Conservation (phyloP, 2,113 vertebrate species). For the Erpornis zantholeuca region DNA sequence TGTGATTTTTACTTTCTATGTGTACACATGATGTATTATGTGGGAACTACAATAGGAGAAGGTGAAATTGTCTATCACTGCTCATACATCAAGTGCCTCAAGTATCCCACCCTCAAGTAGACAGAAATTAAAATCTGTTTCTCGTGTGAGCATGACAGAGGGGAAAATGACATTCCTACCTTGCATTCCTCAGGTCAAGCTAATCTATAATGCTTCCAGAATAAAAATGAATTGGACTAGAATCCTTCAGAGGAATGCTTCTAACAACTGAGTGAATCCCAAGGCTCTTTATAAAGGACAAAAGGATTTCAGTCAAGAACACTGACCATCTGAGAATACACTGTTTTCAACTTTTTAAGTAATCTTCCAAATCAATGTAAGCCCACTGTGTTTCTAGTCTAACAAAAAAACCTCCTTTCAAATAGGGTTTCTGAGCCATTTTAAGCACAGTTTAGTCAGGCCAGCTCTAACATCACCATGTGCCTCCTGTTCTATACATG, state of each 20-base stretch:
- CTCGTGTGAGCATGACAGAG: background rate
- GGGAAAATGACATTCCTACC: background rate
- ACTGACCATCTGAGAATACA: background rate
- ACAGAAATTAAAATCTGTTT: background rate
- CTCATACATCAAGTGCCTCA: background rate
- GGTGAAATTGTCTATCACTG: background rate
- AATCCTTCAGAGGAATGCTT: background rate
- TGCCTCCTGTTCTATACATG: background rate
- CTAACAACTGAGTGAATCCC: background rate
- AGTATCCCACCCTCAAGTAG: background rate
- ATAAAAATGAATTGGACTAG: background rate
- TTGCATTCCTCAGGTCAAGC: background rate
- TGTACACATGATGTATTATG: background rate
- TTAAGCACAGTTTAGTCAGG: background rate
- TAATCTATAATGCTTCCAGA: background rate
- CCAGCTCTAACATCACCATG: background rate
- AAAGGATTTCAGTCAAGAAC: background rate
- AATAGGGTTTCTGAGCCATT: background rate
- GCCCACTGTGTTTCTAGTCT: background rate
- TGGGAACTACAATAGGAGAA: background rate
- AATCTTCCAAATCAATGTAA: background rate
- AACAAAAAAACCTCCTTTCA: background rate
- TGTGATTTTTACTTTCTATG: background rate
- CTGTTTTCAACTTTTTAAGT: background rate
- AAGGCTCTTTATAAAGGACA: background rate